Base-by-base conservation (phyloP, 2,797 vertebrate species). In the Pangasius larnaudii region DNA sequence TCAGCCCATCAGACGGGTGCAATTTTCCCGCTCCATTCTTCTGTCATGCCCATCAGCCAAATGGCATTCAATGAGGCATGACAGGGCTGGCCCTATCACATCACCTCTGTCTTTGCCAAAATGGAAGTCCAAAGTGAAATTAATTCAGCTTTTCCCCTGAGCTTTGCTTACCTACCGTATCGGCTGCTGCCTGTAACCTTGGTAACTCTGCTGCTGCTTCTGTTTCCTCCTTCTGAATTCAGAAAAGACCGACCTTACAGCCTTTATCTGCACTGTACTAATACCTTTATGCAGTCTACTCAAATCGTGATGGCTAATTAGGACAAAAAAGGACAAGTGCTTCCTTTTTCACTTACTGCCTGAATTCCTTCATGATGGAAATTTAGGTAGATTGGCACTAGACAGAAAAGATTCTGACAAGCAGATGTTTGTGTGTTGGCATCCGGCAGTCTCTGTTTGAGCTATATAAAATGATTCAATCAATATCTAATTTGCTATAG, bases 171-270 rank as follows among this genome's bases (percentile, higher is more conserved):
- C 91, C 92, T 90, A 90, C 53, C 51, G 1, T 87, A 58, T 75
- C 89, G 86, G 91, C 89, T 86, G 82, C 83, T 86, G 92, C 58
- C 83, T 88, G 94, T 95, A 92, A 89, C 93, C 92, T 90, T 94
- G 93, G 94, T 91, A 95, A 94, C 93, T 86, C 53, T 84, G 53
- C 69, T 67, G 51, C 59, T 79, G 86, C 85, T 88, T 84, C 67
- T 84, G n/a, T 86, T 88, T 89, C 86, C 80, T 63, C 85, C 75
- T 71, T 86, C 85, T 58, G 59, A 91, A 69, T 19, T 80, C 82
- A 83, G 65, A 87, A 83, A 87, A 63, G 89, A 89, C 87, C 84
- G 88, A 93, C 92, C 91, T 91, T 92, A 91, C 92, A 90, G 91
- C 91, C 91, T 91, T 85, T 79, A 89, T 94, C 89, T 77, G 71